Conservation (phyloP, 2,113 vertebrate species). For the Nothobranchius furzeri region DNA sequence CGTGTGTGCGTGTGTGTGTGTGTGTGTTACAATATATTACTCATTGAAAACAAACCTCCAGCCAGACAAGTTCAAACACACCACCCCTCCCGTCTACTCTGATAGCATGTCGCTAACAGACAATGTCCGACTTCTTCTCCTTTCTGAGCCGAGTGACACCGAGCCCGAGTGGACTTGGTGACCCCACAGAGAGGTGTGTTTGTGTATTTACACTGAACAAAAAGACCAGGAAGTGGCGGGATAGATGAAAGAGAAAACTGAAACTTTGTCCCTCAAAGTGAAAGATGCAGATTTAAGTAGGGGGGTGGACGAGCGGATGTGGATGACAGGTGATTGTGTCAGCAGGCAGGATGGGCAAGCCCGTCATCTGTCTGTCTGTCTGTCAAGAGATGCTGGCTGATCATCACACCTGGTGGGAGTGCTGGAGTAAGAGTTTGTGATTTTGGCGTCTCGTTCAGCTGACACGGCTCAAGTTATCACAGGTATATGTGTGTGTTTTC, state of each 20-base stretch:
- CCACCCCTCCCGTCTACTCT: conserved; percentile 4
- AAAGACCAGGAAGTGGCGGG: conserved; percentile 46
- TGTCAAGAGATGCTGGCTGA: conserved; percentile 25
- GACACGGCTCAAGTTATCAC: not conserved
- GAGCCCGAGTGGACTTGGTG: conserved; percentile 37
- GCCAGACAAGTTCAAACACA: conserved; percentile 75
- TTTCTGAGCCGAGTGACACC: conserved; percentile 44
- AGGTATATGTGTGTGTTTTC: not conserved
- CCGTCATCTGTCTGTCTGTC: conserved; percentile 56
- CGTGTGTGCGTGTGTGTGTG: conserved; percentile 23
- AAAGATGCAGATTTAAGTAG: conserved; percentile 42
- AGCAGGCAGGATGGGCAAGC: conserved; percentile 1
- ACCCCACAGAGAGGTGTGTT: conserved; percentile 28
- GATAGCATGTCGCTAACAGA: conserved; percentile 50
- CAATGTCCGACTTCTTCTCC: conserved; percentile 55
- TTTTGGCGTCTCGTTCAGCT: not conserved
- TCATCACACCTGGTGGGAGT: conserved; percentile 43
- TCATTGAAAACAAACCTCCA: conserved; percentile 66
- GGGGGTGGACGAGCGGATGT: conserved; percentile 36
- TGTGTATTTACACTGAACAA: conserved; percentile 25
- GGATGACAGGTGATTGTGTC: conserved; percentile 49
- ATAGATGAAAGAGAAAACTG: conserved; percentile 22
- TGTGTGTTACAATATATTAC: conserved; percentile 67
- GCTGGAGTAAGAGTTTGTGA: conserved; percentile 13
- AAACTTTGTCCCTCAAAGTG: conserved; percentile 41